phyloP scores from a whole-genome alignment of 2,797 vertebrate genomes.

The Cuculus canorus region DNA sequence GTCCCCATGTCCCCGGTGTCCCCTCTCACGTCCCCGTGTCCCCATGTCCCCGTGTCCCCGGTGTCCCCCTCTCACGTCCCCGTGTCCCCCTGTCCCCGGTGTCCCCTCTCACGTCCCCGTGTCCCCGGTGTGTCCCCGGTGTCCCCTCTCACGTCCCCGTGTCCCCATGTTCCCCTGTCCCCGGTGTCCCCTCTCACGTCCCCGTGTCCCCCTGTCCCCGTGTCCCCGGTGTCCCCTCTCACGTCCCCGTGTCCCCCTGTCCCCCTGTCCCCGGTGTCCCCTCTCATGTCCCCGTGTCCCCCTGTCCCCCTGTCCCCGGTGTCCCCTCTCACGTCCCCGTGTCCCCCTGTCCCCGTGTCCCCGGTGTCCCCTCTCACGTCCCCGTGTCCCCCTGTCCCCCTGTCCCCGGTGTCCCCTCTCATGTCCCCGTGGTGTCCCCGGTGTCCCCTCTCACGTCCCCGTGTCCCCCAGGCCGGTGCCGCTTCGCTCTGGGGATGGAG shows the following conservation, averaged over 20 bases:
- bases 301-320: no score
- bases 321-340: not conserved
- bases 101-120: not conserved
- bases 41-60: no score
- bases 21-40: not conserved
- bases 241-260: no score
- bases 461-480: slow-evolving; percentile 83
- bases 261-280: not conserved
- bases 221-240: no score
- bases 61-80: no score
- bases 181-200: no score
- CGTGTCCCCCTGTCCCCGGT: no score
- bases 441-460: no score
- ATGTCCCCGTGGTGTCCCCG: not conserved
- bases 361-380: not conserved
- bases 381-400: no score
- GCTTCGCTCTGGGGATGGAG: slow-evolving; percentile 94
- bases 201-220: no score
- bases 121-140: not conserved
- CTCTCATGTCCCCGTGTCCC: not conserved
- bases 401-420: not conserved
- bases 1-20: not conserved
- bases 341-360: not conserved
- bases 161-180: no score
- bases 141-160: not conserved